Percentiles rank a stretch among this genome's conserved stretches.
Conservation (phyloP, 1,140 invertebrate genomes). For the Octopus bimaculoides region DNA sequence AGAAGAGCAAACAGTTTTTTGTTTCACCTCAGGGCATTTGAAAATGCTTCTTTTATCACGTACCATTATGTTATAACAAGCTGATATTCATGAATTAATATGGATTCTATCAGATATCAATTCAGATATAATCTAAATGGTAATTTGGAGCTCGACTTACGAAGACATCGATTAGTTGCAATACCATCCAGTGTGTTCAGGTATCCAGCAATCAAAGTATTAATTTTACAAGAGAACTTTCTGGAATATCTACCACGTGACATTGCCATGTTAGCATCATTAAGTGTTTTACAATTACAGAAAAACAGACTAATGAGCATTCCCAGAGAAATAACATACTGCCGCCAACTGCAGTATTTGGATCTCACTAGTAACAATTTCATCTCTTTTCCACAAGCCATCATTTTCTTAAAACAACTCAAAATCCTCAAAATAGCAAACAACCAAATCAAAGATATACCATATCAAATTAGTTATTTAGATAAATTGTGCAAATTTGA, state of each 20-base stretch:
- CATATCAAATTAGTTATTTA: constrained; percentile 43
- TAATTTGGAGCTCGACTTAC: constrained; percentile 42
- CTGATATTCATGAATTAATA: too few relatives aligned
- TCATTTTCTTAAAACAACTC: constrained; percentile 37
- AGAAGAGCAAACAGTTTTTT: too few relatives aligned
- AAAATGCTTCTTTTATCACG: too few relatives aligned
- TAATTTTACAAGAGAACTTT: constrained; percentile 46
- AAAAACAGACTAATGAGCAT: constrained; percentile 41
- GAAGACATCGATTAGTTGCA: constrained; percentile 26
- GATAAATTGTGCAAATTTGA: constrained; percentile 40
- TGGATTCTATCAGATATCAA: not conserved
- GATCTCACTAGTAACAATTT: constrained; percentile 47
- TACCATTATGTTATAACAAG: too few relatives aligned
- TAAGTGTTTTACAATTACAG: constrained; percentile 39
- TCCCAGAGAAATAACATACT: constrained; percentile 49
- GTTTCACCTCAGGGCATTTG: too few relatives aligned
- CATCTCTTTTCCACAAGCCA: constrained; percentile 33
- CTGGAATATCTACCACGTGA: constrained; percentile 39
- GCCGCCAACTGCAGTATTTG: constrained; percentile 39
- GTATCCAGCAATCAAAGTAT: constrained; percentile 40
- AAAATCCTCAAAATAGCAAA: constrained; percentile 39
- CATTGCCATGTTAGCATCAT: constrained; percentile 37
- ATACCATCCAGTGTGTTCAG: constrained; percentile 43
- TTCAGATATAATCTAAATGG: constrained; percentile 33
- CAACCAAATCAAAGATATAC: constrained; percentile 47